Percentiles rank a stretch among this genome's conserved stretches.
These are phyloP conservation scores for Poeciliopsis turneri DNA, from an alignment of 2,797 vertebrate species.

Conservation along the genomic window DNA sequence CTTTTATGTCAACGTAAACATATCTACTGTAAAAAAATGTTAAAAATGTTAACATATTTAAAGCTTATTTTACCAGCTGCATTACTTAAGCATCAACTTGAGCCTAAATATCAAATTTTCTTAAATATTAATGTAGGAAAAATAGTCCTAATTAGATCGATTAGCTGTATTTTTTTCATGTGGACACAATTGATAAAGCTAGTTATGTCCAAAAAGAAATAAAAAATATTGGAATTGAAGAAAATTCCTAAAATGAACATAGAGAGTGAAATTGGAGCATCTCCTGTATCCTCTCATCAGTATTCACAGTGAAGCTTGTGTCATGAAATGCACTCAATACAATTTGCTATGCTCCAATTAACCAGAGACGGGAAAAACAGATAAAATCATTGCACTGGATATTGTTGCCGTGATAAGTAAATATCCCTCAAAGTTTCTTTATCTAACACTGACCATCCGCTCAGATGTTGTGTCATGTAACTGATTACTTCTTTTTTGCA, in stretches of 20 bases:
- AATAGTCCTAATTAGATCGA: neutral
- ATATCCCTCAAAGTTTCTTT: constrained; percentile 43
- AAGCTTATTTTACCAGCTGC: neutral
- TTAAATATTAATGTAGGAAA: neutral
- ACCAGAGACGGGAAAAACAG: constrained; percentile 47
- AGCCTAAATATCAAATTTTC: neutral
- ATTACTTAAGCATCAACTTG: neutral
- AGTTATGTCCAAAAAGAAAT: neutral
- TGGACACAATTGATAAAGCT: neutral
- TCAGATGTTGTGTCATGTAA: neutral
- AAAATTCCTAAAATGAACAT: neutral
- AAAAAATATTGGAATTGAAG: neutral
- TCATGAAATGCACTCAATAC: constrained; percentile 53
- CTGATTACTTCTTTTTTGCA: neutral
- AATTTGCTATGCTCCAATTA: constrained; percentile 58
- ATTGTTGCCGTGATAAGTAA: constrained; percentile 59
- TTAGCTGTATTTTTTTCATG: neutral
- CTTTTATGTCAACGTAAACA: neutral
- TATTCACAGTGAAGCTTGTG: constrained; percentile 41
- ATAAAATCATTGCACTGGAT: constrained; percentile 58
- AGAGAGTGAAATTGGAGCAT: neutral
- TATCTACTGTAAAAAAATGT: neutral
- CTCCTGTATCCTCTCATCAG: constrained; percentile 50
- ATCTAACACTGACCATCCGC: neutral
- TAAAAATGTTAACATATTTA: neutral